Evolutionary conservation across 2,113 vertebrate genomes (phyloP).

Genomic region (Chunga burmeisteri): DNA sequence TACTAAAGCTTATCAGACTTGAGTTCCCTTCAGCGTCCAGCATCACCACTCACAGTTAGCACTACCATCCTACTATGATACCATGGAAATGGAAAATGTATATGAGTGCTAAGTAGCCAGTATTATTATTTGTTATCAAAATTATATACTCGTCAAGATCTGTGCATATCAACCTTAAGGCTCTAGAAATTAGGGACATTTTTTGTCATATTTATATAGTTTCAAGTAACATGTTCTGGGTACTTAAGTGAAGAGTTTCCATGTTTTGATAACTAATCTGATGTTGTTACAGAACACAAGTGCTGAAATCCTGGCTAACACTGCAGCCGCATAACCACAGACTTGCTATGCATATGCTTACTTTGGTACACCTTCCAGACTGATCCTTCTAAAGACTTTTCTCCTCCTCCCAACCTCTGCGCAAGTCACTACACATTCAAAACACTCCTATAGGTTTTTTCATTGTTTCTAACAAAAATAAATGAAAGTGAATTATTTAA

Average conservation of each 20-base stretch:
- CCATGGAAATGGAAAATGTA: not conserved
- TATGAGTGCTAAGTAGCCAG: not conserved
- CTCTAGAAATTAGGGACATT: not conserved
- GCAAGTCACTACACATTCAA: not conserved
- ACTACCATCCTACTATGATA: not conserved
- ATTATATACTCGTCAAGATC: not conserved
- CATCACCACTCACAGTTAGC: not conserved
- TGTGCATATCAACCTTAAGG: not conserved
- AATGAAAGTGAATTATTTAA: not conserved
- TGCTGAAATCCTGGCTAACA: not conserved
- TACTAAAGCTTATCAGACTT: not conserved
- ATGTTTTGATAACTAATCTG: not conserved
- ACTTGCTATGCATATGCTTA: accelerated
- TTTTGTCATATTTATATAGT: not conserved
- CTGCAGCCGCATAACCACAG: not conserved
- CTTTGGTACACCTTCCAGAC: not conserved
- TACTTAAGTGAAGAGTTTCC: not conserved
- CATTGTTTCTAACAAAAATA: not conserved
- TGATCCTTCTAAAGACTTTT: not conserved
- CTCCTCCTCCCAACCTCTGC: not conserved
- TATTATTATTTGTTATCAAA: not conserved
- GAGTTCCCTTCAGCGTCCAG: not conserved
- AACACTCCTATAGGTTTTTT: not conserved
- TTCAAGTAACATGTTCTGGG: not conserved
- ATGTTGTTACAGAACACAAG: not conserved